Percentiles rank a stretch among this genome's conserved stretches.
These are phyloP conservation scores for Amphipoea oculea DNA, from an alignment of 2,888 invertebrate genomes.

Conservation along the genomic window DNA sequence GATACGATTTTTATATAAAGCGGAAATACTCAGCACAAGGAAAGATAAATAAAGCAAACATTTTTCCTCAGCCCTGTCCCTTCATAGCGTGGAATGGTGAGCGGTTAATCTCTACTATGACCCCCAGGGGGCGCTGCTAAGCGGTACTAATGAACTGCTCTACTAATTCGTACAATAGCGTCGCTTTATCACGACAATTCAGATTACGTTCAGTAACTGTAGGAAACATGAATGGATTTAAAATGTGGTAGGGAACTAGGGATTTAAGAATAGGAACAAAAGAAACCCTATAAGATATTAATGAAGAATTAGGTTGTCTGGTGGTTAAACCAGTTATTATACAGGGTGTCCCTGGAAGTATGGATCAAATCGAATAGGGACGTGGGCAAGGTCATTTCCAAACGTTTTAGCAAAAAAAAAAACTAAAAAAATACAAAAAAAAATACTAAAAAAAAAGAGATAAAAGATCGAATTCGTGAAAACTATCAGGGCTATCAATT, in stretches of 20 bases:
- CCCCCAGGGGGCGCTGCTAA: slow-evolving; percentile 35
- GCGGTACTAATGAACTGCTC: slow-evolving; percentile 48
- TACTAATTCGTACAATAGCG: slow-evolving; percentile 47
- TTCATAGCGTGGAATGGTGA: slow-evolving; percentile 15
- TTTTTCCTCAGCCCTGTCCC: background rate
- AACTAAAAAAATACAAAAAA: too few species aligned
- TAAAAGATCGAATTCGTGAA: too few species aligned
- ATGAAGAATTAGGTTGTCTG: background rate
- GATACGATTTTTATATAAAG: background rate
- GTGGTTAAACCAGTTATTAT: background rate
- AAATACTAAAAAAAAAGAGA: too few species aligned
- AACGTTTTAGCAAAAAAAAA: too few species aligned
- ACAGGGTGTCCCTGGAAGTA: too few species aligned
- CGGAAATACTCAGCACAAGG: background rate
- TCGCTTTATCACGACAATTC: slow-evolving; percentile 41
- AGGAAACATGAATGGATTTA: slow-evolving; percentile 23
- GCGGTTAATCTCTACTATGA: slow-evolving; percentile 45
- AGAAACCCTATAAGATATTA: background rate
- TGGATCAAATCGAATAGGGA: too few species aligned
- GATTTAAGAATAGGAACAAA: background rate
- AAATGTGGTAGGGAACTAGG: background rate
- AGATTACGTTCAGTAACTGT: slow-evolving; percentile 27
- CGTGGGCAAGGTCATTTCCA: too few species aligned
- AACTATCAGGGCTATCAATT: too few species aligned
- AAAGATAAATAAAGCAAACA: background rate